Conservation (phyloP, 2,797 vertebrate species). For the Harpagifer antarcticus region DNA sequence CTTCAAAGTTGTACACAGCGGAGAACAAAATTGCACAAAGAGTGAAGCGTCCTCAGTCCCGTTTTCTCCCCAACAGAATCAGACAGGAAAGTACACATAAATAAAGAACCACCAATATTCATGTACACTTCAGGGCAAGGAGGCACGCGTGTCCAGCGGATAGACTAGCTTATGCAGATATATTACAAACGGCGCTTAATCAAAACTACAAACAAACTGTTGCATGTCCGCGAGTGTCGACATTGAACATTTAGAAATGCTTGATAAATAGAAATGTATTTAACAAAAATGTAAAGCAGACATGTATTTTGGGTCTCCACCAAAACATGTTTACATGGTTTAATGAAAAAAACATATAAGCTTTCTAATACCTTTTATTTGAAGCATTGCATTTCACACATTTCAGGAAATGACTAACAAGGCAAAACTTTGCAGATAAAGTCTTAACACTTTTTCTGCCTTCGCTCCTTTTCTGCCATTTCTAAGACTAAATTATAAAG, state of each 20-base stretch:
- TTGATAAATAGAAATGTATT: too few species aligned
- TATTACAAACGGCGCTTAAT: slow-evolving; percentile 4
- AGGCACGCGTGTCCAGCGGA: neutral
- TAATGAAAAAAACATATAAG: too few species aligned
- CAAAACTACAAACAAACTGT: slow-evolving; percentile 14
- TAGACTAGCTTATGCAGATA: slow-evolving; percentile 14
- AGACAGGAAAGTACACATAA: slow-evolving; percentile 20
- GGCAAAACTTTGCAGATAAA: too few species aligned
- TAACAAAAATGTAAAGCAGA: too few species aligned
- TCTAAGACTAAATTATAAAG: neutral
- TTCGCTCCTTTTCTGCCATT: neutral
- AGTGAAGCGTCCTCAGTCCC: slow-evolving; percentile 31
- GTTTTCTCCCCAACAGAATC: slow-evolving; percentile 6
- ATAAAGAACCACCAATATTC: slow-evolving; percentile 5
- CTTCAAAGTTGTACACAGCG: slow-evolving; percentile 13
- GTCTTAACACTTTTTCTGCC: neutral
- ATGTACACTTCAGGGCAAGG: slow-evolving; percentile 2
- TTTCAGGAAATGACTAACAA: neutral
- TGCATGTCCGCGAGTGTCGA: slow-evolving; percentile 3
- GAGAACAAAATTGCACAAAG: slow-evolving; percentile 40
- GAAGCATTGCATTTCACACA: neutral
- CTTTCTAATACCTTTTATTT: too few species aligned
- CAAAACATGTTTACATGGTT: too few species aligned
- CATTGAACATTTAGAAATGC: neutral
- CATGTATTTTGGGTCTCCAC: too few species aligned